Evolutionary conservation across 2,888 invertebrate genomes (phyloP), one percentile per base, ranked within the genome.

Genomic region (Reticulitermes lucifugus): DNA sequence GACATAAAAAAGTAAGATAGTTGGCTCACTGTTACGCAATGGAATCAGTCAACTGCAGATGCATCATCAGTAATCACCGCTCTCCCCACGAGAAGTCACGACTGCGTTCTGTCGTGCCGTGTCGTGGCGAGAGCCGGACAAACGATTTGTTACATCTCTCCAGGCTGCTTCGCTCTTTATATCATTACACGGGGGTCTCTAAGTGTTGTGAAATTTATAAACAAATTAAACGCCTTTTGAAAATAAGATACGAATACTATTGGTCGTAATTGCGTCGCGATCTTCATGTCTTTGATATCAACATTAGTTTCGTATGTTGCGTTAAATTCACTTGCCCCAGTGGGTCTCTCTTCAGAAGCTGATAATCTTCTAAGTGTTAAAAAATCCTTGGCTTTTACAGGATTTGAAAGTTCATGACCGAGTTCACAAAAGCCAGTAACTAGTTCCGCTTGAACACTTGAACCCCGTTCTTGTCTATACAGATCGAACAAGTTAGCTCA

Each of bases 111-210:
- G 77, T 77, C 77, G 77, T 77, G 77, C 46, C 35, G n/a, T 77
- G 77, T 77, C 77, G 51, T 77, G 77, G 43, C 46, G 77, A 77
- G 77, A 43, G 1, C 7, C 46, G 77, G 77, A 77, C 43, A 77
- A 77, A 77, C 77, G 41, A 77, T 77, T 77, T 77, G 77, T 77
- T 77, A 46, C 77, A 77, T 41, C 77, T 65, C 65, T 65, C 65
- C 65, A 25, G 65, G 65, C 25, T 12, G 65, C 65, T 7, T 25
- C 65, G 25, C 65, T 65, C 14, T 65, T 65, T 65, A 12, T 65
- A 25, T 65, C 65, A 65, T 65, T 65, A 65, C 65, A 65, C 65
- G 65, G 65, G n/a, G 65, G 25, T 25, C 25, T 25, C 25, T 65
- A 10, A 65, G 14, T 65, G n/a, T 25, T 65, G 65, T 65, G 65